These are phyloP conservation scores for Phengaris alcon DNA, from an alignment of 2,888 invertebrate species.

Conservation along the genomic window DNA sequence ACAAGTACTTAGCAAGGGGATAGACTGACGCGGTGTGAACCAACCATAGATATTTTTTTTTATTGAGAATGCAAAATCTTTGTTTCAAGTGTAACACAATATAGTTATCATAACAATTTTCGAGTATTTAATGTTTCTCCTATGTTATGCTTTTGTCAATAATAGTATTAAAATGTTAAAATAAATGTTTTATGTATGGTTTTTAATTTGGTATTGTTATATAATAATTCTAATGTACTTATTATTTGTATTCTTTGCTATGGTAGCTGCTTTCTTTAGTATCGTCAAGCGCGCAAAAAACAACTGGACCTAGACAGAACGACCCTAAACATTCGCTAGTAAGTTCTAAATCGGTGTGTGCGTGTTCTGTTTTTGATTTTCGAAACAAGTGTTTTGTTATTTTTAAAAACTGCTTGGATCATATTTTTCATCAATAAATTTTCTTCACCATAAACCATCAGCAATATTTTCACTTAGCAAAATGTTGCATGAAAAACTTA, in stretches of 20 bases:
- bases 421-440: neutral
- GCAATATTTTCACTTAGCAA: too few relatives aligned
- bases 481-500: too few relatives aligned
- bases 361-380: neutral
- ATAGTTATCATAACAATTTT: neutral
- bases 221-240: slow-evolving; percentile 31
- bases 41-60: too few relatives aligned
- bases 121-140: neutral
- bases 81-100: too few relatives aligned
- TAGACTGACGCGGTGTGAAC: neutral
- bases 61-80: too few relatives aligned
- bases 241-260: slow-evolving; percentile 36
- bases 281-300: slow-evolving; percentile 57
- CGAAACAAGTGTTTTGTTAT: neutral
- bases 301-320: slow-evolving; percentile 48
- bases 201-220: neutral
- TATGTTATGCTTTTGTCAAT: neutral
- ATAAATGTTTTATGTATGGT: neutral
- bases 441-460: too few relatives aligned
- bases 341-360: slow-evolving; percentile 50
- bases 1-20: too few relatives aligned
- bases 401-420: neutral
- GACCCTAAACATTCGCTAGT: slow-evolving; percentile 55
- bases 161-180: neutral
- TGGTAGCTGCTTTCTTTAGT: slow-evolving; percentile 70